A percentile compares a stretch with the other conserved stretches of the same genome.
phyloP scores from a whole-genome alignment of 1,140 invertebrate species.

The Dysdera silvatica region DNA sequence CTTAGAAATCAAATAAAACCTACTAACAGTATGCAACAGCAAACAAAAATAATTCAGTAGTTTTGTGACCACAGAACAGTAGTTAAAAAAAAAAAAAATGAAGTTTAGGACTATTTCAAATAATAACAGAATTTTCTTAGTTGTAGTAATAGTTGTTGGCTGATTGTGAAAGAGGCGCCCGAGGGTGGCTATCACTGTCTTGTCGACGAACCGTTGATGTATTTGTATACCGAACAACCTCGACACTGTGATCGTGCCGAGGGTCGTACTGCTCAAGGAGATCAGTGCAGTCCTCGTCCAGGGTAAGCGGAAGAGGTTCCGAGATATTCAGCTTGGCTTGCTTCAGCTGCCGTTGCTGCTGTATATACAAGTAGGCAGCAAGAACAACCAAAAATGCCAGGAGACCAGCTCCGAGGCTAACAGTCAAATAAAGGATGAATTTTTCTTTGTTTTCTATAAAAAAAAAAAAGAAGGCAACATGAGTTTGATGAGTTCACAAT shows the following conservation, averaged over 20 bases:
- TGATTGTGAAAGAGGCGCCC: conserved; percentile 44
- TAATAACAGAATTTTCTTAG: no score
- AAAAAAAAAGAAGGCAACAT: conserved; percentile 34
- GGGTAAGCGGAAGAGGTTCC: conserved; percentile 49
- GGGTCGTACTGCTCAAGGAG: conserved; percentile 43
- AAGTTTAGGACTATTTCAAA: no score
- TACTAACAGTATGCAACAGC: no score
- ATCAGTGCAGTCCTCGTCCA: conserved; percentile 55
- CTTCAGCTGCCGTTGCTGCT: conserved; percentile 51
- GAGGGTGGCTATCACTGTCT: conserved; percentile 44
- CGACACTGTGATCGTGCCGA: conserved; percentile 31
- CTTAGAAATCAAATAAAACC: no score
- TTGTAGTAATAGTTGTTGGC: conserved; percentile 51
- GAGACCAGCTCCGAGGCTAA: conserved; percentile 59
- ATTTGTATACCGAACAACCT: conserved; percentile 37
- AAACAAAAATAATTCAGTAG: no score
- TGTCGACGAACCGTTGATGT: conserved; percentile 33
- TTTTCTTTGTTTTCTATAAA: conserved; percentile 65
- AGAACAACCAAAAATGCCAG: conserved; percentile 59
- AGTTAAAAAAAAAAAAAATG: no score
- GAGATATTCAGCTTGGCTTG: conserved; percentile 56
- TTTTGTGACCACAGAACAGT: no score
- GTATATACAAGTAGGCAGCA: conserved; percentile 55
- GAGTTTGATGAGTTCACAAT: background rate
- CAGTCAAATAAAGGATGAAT: conserved; percentile 64